A percentile compares a stretch with the other conserved stretches of the same genome.
phyloP scores from a whole-genome alignment of 2,888 invertebrate species.

The Orthosia gracilis region DNA sequence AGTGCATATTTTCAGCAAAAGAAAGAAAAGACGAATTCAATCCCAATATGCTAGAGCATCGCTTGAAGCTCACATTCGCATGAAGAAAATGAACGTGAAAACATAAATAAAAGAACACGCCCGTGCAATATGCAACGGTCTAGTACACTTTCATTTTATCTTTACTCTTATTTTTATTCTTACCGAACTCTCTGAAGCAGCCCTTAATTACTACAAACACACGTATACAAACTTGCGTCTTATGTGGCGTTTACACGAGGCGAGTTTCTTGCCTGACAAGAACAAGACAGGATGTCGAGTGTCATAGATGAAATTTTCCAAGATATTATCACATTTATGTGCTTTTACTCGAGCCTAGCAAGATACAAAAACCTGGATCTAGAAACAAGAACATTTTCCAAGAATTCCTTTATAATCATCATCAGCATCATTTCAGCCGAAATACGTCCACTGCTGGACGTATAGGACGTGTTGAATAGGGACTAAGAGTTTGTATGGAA shows the following conservation, averaged over 20 bases:
- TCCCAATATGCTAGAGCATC: conserved; percentile 16
- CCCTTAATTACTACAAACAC: conserved; percentile 50
- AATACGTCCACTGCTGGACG: no score
- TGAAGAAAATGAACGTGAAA: conserved; percentile 41
- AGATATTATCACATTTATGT: neutral
- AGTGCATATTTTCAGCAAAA: conserved; percentile 11
- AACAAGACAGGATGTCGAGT: neutral
- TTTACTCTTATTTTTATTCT: conserved; percentile 55
- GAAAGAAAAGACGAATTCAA: conserved; percentile 2
- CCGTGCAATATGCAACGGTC: conserved; percentile 60
- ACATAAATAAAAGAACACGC: conserved; percentile 41
- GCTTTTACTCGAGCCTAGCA: neutral
- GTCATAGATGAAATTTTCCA: neutral
- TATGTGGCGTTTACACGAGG: conserved; percentile 11
- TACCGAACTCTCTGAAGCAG: conserved; percentile 19
- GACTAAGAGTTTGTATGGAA: no score
- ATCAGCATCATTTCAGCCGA: no score
- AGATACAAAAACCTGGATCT: neutral
- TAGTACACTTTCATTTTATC: conserved; percentile 55
- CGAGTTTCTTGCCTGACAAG: neutral
- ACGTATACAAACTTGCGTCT: conserved; percentile 22
- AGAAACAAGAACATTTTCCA: no score
- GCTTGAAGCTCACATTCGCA: conserved; percentile 26
- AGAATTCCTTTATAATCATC: no score
- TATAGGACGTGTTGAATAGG: no score